phyloP scores from a whole-genome alignment of 2,888 invertebrate genomes.

The Leptinotarsa peninsularis region DNA sequence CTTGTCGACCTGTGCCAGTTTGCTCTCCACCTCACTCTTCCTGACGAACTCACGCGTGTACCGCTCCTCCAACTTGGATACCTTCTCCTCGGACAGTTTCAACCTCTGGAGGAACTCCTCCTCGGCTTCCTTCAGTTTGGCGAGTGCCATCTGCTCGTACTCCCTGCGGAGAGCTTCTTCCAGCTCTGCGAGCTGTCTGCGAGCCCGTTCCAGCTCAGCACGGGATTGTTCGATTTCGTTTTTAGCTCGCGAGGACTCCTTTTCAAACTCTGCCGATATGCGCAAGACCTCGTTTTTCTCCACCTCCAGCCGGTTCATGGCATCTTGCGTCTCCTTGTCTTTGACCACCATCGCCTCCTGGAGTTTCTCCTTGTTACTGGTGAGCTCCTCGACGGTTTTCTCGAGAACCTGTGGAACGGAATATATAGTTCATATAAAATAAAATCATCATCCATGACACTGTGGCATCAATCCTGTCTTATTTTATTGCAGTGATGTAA shows the following conservation, averaged over 20 bases:
- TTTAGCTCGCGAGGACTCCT: conserved; percentile 44
- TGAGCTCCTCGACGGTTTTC: conserved; percentile 49
- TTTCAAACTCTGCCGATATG: conserved; percentile 39
- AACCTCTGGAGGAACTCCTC: conserved; percentile 54
- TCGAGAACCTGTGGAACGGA: conserved; percentile 47
- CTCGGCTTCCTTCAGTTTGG: conserved; percentile 53
- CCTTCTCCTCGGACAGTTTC: conserved; percentile 49
- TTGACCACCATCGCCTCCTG: conserved; percentile 54
- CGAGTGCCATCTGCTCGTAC: conserved; percentile 45
- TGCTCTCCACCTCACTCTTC: conserved; percentile 70
- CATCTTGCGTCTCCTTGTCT: conserved; percentile 58
- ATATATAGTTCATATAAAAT: too few species aligned
- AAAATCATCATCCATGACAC: too few species aligned
- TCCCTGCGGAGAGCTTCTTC: conserved; percentile 48
- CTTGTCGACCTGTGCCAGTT: conserved; percentile 66
- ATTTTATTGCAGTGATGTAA: too few species aligned
- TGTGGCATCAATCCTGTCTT: too few species aligned
- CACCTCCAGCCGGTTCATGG: conserved; percentile 57
- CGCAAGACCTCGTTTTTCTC: conserved; percentile 54
- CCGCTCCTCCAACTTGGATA: conserved; percentile 57
- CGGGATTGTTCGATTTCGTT: conserved; percentile 52
- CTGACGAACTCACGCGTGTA: conserved; percentile 71
- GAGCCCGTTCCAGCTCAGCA: conserved; percentile 48
- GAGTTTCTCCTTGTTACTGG: conserved; percentile 47
- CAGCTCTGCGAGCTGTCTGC: conserved; percentile 45